phyloP scores from a whole-genome alignment of 2,888 invertebrate species.

The Hoplodrina blanda region DNA sequence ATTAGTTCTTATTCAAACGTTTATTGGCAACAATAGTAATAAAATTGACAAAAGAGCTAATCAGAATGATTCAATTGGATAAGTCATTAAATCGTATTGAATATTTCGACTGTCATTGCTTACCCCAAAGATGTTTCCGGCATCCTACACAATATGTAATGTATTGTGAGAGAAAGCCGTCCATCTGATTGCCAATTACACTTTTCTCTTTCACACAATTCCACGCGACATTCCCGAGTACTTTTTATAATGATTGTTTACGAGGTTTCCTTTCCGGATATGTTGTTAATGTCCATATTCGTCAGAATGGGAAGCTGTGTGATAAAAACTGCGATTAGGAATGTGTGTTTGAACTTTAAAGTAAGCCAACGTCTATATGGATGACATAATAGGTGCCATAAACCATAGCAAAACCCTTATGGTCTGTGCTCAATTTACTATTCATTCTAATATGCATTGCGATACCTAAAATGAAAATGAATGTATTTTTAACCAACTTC shows the following conservation, averaged over 20 bases:
- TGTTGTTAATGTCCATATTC: slow-evolving; percentile 45
- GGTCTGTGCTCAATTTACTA: slow-evolving; percentile 19
- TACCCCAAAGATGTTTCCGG: slow-evolving; percentile 60
- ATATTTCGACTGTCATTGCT: slow-evolving; percentile 58
- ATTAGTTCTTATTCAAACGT: slow-evolving; percentile 51
- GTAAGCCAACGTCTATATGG: background rate
- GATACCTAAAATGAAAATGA: slow-evolving; percentile 26
- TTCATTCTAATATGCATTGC: slow-evolving; percentile 10
- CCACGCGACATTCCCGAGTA: slow-evolving; percentile 66
- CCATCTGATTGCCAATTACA: slow-evolving; percentile 77
- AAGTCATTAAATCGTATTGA: slow-evolving; percentile 52
- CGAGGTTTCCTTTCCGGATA: slow-evolving; percentile 41
- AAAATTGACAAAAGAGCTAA: slow-evolving; percentile 50
- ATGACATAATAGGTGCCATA: slow-evolving; percentile 1
- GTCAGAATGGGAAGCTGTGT: slow-evolving; percentile 29
- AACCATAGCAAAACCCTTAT: slow-evolving; percentile 7
- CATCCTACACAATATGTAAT: slow-evolving; percentile 63
- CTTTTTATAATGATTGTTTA: slow-evolving; percentile 61
- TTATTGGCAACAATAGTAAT: slow-evolving; percentile 41
- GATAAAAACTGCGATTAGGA: slow-evolving; percentile 7
- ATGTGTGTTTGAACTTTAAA: slow-evolving; percentile 4
- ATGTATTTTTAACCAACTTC: slow-evolving; percentile 29
- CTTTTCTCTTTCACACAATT: slow-evolving; percentile 73
- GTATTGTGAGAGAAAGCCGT: slow-evolving; percentile 76
- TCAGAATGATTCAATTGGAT: slow-evolving; percentile 56